phyloP scores from a whole-genome alignment of 1,140 invertebrate genomes.

The Helicorthomorpha holstii region DNA sequence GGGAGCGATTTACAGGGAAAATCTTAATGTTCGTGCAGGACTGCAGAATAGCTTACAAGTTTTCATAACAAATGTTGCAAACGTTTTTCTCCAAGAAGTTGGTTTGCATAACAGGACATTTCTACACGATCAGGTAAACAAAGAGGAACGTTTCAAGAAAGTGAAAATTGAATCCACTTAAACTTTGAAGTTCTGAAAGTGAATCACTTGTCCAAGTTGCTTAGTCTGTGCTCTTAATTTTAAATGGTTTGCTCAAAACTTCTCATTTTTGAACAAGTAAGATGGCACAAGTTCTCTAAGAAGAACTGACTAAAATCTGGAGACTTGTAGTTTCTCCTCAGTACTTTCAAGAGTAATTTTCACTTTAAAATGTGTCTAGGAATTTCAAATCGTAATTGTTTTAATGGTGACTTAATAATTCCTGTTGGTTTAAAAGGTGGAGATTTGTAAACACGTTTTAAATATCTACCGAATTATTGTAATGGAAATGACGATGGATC shows the following conservation, averaged over 20 bases:
- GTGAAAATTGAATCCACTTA: too few species aligned
- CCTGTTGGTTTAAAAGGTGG: constrained; percentile 50
- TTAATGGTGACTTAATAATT: neutral
- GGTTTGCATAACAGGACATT: constrained; percentile 29
- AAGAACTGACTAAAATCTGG: neutral
- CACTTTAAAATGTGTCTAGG: neutral
- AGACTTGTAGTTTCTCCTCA: neutral
- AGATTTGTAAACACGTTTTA: constrained; percentile 86
- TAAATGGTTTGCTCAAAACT: too few species aligned
- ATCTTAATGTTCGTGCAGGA: constrained; percentile 22
- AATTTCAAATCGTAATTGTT: neutral
- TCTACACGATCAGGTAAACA: constrained; percentile 45
- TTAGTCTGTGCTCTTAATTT: too few species aligned
- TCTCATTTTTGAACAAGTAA: too few species aligned
- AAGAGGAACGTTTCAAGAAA: neutral
- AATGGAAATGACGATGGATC: constrained; percentile 87
- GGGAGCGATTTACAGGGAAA: too few species aligned
- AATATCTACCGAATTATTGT: constrained; percentile 96
- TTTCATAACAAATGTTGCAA: constrained; percentile 87
- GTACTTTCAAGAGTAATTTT: neutral
- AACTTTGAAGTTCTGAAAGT: too few species aligned
- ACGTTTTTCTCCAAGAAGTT: constrained; percentile 72
- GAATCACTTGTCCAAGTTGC: too few species aligned
- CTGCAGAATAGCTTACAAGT: constrained; percentile 72
- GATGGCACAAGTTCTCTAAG: neutral